phyloP scores from a whole-genome alignment of 2,113 vertebrate species.

The Turnix velox region DNA sequence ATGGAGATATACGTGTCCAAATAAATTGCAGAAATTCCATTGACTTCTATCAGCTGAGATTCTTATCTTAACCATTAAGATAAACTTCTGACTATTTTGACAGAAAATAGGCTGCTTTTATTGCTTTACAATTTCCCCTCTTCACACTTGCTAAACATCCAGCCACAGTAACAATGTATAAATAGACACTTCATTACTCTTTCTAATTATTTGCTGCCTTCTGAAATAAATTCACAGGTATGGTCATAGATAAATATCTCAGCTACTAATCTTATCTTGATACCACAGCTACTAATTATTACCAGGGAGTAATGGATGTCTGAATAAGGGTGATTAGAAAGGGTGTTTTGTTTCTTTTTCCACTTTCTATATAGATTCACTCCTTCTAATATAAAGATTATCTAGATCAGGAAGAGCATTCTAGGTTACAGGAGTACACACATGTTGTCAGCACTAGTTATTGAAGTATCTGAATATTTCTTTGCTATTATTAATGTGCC shows the following conservation, averaged over 20 bases:
- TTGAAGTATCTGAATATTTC: neutral
- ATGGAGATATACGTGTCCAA: neutral
- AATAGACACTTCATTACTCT: neutral
- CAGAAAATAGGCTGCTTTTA: neutral
- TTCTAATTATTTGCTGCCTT: neutral
- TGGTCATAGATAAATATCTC: no score
- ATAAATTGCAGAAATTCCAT: neutral
- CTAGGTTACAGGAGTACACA: neutral
- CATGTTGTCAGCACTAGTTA: neutral
- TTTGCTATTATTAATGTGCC: neutral
- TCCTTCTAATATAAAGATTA: neutral
- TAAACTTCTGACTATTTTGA: neutral
- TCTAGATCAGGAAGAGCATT: neutral
- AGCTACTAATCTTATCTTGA: neutral
- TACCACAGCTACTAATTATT: neutral
- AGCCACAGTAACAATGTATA: neutral
- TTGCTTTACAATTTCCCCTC: neutral
- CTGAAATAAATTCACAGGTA: conserved; percentile 6
- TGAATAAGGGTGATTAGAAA: neutral
- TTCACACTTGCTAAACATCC: neutral
- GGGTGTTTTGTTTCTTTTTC: neutral
- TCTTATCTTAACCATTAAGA: neutral
- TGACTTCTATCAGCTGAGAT: neutral
- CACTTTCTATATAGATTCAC: neutral
- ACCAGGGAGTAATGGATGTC: neutral